phyloP scores from a whole-genome alignment of 2,797 vertebrate species.

The Furcifer pardalis region DNA sequence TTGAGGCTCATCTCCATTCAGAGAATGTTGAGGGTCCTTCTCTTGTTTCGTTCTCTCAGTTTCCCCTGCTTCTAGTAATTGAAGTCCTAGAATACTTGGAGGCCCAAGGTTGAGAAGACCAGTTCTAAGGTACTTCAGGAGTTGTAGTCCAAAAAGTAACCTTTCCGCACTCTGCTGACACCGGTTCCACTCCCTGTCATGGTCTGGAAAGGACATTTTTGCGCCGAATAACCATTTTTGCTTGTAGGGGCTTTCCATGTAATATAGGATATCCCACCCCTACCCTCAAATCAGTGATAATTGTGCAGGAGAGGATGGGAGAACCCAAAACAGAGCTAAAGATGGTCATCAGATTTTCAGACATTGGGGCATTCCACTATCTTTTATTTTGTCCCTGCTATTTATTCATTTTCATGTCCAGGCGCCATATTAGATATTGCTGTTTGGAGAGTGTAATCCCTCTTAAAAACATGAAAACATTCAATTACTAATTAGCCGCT shows the following conservation, averaged over 20 bases:
- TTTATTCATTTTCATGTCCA: conserved; percentile 75
- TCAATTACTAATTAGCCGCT: conserved; percentile 82
- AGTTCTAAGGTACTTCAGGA: too few relatives aligned
- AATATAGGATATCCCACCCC: not conserved
- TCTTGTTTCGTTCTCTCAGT: too few relatives aligned
- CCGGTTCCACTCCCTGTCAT: not conserved
- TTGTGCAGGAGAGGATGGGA: not conserved
- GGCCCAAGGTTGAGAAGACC: too few relatives aligned
- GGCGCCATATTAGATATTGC: conserved; percentile 74
- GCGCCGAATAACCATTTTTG: not conserved
- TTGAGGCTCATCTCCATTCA: too few relatives aligned
- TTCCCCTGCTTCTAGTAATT: too few relatives aligned
- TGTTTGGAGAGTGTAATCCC: conserved; percentile 70
- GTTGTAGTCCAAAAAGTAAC: too few relatives aligned
- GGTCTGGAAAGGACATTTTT: too few relatives aligned
- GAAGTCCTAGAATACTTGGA: too few relatives aligned
- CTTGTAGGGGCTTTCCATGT: too few relatives aligned
- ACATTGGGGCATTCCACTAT: conserved; percentile 49
- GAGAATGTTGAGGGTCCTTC: too few relatives aligned
- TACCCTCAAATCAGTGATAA: not conserved
- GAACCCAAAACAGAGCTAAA: not conserved
- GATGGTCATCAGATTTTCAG: conserved; percentile 50
- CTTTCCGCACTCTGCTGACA: too few relatives aligned
- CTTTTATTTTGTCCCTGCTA: conserved; percentile 58
- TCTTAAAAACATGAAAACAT: conserved; percentile 77